A percentile compares a stretch with the other conserved stretches of the same genome.
phyloP scores from a whole-genome alignment of 2,888 invertebrate species.

The Ochlodes sylvanus region DNA sequence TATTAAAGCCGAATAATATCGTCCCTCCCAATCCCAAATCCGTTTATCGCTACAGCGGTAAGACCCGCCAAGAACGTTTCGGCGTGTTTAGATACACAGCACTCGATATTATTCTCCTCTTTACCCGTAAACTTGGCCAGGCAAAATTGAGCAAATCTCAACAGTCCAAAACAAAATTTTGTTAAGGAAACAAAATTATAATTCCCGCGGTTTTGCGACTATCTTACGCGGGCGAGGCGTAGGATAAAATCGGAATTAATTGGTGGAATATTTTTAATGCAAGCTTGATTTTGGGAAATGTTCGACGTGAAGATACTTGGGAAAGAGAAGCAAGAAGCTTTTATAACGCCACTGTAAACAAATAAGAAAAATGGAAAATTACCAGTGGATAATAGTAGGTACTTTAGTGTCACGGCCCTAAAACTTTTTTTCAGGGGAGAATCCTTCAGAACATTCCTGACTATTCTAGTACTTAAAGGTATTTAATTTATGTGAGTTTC shows the following conservation, averaged over 20 bases:
- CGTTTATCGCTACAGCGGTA: slow-evolving; percentile 74
- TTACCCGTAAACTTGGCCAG: slow-evolving; percentile 55
- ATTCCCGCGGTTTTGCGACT: slow-evolving; percentile 6
- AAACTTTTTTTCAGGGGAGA: too few relatives aligned
- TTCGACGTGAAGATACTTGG: not conserved
- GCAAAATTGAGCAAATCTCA: slow-evolving; percentile 32
- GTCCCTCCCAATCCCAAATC: slow-evolving; percentile 69
- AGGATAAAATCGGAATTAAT: not conserved
- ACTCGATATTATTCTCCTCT: slow-evolving; percentile 60
- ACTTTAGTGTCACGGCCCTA: too few relatives aligned
- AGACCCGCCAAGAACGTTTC: slow-evolving; percentile 50
- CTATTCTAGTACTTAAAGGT: too few relatives aligned
- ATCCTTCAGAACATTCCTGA: too few relatives aligned
- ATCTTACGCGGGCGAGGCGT: slow-evolving; percentile 8
- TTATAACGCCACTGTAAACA: too few relatives aligned
- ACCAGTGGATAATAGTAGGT: too few relatives aligned
- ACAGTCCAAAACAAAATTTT: slow-evolving; percentile 22
- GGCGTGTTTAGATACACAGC: slow-evolving; percentile 66
- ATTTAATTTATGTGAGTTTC: too few relatives aligned
- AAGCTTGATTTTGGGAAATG: not conserved
- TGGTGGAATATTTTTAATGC: not conserved
- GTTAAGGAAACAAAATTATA: slow-evolving; percentile 21
- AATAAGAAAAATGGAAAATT: too few relatives aligned
- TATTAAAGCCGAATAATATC: slow-evolving; percentile 50
- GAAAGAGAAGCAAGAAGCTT: not conserved